A percentile compares a stretch with the other conserved stretches of the same genome.
Evolutionary conservation across 1,140 invertebrate genomes (phyloP).

Genomic region (Orius laevigatus): DNA sequence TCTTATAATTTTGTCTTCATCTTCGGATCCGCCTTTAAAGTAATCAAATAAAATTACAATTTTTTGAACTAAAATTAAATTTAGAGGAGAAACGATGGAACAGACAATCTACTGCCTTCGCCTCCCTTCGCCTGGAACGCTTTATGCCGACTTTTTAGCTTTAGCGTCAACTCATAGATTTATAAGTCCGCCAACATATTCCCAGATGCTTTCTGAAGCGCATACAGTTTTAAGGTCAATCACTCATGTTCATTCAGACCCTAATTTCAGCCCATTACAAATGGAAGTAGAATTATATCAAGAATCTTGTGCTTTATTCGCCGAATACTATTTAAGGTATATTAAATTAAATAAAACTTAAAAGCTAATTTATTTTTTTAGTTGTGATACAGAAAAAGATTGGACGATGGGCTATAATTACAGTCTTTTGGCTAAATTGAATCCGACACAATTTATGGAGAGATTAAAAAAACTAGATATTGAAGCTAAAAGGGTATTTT

Average conservation of each 20-base stretch:
- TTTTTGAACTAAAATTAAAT: not conserved
- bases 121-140: slow-evolving; percentile 37
- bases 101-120: slow-evolving; percentile 46
- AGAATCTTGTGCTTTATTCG: slow-evolving; percentile 42
- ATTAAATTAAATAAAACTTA: not conserved
- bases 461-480: slow-evolving; percentile 26
- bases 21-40: slow-evolving; percentile 33
- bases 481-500: slow-evolving; percentile 17
- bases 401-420: slow-evolving; percentile 42
- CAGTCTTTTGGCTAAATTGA: slow-evolving; percentile 36
- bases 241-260: slow-evolving; percentile 19
- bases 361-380: slow-evolving; percentile 14
- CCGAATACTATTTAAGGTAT: slow-evolving; percentile 43
- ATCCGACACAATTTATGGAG: slow-evolving; percentile 31
- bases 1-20: slow-evolving; percentile 45
- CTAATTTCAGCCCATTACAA: slow-evolving; percentile 1
- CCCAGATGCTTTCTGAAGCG: slow-evolving; percentile 46
- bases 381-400: slow-evolving; percentile 28
- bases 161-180: slow-evolving; percentile 42
- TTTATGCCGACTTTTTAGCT: slow-evolving; percentile 47
- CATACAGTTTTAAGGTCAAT: slow-evolving; percentile 38
- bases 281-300: slow-evolving; percentile 31
- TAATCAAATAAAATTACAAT: slow-evolving; percentile 26
- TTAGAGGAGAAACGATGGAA: slow-evolving; percentile 23
- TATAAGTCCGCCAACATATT: slow-evolving; percentile 34